Percentiles rank a stretch among this genome's conserved stretches.
phyloP scores from a whole-genome alignment of 1,140 invertebrate genomes.

The Thaumetopoea pityocampa region DNA sequence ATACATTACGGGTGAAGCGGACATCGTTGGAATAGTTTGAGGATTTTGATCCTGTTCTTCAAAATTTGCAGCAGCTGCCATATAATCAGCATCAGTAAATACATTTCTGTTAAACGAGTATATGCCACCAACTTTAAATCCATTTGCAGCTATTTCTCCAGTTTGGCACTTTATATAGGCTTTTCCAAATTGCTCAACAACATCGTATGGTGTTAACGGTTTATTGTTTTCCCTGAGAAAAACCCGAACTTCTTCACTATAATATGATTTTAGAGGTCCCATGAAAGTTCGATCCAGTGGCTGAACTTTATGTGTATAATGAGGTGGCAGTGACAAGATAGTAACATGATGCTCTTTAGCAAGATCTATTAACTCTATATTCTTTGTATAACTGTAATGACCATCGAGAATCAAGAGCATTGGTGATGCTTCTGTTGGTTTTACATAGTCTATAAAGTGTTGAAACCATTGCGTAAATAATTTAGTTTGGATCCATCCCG shows the following conservation, averaged over 20 bases:
- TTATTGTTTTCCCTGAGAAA: slow-evolving; percentile 46
- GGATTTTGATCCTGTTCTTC: too few species aligned
- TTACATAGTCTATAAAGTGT: slow-evolving; percentile 33
- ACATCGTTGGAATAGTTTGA: too few species aligned
- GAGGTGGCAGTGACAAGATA: slow-evolving; percentile 52
- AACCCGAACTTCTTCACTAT: slow-evolving; percentile 34
- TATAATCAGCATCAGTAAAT: not conserved
- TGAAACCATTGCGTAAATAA: slow-evolving; percentile 52
- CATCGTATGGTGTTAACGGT: slow-evolving; percentile 22
- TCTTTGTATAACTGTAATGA: slow-evolving; percentile 46
- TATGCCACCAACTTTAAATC: not conserved
- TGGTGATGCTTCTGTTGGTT: slow-evolving; percentile 23
- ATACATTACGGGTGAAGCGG: too few species aligned
- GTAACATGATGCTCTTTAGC: slow-evolving; percentile 43
- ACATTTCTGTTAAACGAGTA: slow-evolving; percentile 1
- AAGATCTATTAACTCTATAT: slow-evolving; percentile 48
- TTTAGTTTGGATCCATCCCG: slow-evolving; percentile 44
- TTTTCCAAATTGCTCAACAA: slow-evolving; percentile 4
- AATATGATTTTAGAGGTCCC: slow-evolving; percentile 46
- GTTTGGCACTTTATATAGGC: slow-evolving; percentile 10
- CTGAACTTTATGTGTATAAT: slow-evolving; percentile 55
- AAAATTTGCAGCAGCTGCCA: too few species aligned
- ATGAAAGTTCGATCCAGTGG: slow-evolving; percentile 55
- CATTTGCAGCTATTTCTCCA: slow-evolving; percentile 7
- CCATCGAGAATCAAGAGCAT: slow-evolving; percentile 56